These are phyloP conservation scores for Catostylus mosaicus DNA, from an alignment of 30 jellyfish, hydroid and myxozoan species.

Conservation along the genomic window DNA sequence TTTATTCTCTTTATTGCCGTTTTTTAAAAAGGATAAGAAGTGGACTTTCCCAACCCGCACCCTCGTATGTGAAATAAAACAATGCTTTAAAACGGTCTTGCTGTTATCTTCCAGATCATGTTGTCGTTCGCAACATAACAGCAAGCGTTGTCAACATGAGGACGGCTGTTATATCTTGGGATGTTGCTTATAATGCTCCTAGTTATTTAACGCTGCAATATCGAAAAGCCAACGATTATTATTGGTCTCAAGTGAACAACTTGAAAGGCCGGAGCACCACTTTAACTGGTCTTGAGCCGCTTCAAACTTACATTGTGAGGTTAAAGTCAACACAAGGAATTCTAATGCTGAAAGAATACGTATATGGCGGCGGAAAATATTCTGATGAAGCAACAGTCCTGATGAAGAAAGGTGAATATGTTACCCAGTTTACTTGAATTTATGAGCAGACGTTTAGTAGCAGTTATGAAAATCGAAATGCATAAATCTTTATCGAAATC, in stretches of 20 bases:
- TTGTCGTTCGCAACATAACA: conserved; percentile 3
- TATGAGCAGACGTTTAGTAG: no score
- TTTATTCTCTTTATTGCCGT: no score
- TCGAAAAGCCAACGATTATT: conserved; percentile 7
- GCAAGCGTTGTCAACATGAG: conserved; percentile 22
- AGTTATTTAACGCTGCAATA: conserved; percentile 26
- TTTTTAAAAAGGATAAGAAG: no score
- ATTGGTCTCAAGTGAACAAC: neutral
- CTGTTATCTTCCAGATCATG: conserved; percentile 11
- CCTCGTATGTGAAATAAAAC: no score
- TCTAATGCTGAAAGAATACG: conserved; percentile 24
- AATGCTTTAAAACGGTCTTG: no score
- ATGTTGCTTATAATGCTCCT: conserved; percentile 1
- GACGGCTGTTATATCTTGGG: conserved; percentile 1
- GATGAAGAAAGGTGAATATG: neutral
- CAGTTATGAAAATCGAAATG: no score
- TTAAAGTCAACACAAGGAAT: conserved; percentile 23
- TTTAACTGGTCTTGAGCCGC: neutral
- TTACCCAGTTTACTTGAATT: no score
- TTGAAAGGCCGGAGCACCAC: neutral
- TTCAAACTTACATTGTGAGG: conserved; percentile 19
- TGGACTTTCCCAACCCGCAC: no score
- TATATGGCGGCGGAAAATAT: conserved; percentile 11
- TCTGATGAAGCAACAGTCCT: conserved; percentile 12
- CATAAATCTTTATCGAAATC: no score